phyloP scores from a whole-genome alignment of 2,113 vertebrate species.

The Grammomys surdaster region DNA sequence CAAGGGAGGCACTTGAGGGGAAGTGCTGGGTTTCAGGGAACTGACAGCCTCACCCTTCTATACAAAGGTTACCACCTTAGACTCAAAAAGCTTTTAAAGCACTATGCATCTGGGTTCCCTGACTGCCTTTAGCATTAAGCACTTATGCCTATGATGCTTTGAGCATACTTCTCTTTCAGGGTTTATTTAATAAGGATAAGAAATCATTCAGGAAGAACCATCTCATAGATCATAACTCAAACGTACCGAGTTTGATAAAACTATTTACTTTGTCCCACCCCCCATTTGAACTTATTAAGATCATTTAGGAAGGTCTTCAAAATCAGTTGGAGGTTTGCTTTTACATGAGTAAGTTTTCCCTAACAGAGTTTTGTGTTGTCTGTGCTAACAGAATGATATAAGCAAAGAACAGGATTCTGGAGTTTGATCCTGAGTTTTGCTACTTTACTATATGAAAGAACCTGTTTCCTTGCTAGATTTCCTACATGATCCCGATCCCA shows the following conservation, averaged over 20 bases:
- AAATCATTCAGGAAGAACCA: slow-evolving; percentile 26
- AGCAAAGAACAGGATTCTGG: background rate
- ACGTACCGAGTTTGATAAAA: background rate
- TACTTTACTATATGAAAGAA: background rate
- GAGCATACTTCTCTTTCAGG: slow-evolving; percentile 23
- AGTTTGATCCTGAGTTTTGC: background rate
- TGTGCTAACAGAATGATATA: background rate
- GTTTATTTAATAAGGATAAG: slow-evolving; percentile 54
- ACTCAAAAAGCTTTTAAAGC: slow-evolving; percentile 73
- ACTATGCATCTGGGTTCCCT: slow-evolving; percentile 3
- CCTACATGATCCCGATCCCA: rapidly evolving
- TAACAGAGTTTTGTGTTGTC: background rate
- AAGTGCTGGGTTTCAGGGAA: slow-evolving; percentile 42
- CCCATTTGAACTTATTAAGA: background rate
- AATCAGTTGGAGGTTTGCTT: background rate
- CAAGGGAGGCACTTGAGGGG: slow-evolving; percentile 5
- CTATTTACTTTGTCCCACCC: background rate
- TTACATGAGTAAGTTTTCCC: background rate
- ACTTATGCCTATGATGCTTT: background rate
- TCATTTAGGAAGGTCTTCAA: background rate
- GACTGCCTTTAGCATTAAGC: slow-evolving; percentile 62
- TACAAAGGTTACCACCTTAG: slow-evolving; percentile 59
- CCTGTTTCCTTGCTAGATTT: background rate
- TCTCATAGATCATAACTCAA: slow-evolving; percentile 7
- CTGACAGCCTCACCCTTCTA: slow-evolving; percentile 52